Evolutionary conservation across 2,113 vertebrate genomes (phyloP).

Genomic region (Eonycteris spelaea): DNA sequence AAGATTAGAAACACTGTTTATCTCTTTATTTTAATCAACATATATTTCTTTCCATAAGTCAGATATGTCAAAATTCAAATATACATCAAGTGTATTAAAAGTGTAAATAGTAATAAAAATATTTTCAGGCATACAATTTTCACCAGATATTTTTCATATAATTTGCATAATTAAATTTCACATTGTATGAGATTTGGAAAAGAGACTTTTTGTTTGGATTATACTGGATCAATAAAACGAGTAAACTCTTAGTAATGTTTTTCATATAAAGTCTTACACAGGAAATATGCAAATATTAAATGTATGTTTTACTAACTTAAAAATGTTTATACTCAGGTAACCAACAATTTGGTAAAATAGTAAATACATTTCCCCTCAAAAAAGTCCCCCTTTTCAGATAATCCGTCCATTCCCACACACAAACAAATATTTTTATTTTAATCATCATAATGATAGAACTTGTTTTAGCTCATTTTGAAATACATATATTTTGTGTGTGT

Average conservation of each 20-base stretch:
- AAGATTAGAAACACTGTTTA: background rate
- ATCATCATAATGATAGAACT: background rate
- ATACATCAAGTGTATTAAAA: background rate
- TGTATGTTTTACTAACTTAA: background rate
- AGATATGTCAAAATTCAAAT: background rate
- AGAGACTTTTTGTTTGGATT: no score
- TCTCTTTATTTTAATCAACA: background rate
- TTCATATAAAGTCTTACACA: background rate
- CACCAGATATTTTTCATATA: background rate
- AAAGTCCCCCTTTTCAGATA: background rate
- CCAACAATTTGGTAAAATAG: background rate
- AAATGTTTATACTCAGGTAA: background rate
- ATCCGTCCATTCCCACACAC: background rate
- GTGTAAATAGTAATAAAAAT: background rate
- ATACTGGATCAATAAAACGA: no score
- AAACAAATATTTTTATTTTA: background rate
- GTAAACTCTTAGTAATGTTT: no score
- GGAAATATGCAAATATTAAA: background rate
- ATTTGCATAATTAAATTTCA: background rate
- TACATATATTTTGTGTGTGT: no score
- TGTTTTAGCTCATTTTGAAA: no score
- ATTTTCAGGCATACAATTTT: background rate
- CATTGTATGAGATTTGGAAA: no score
- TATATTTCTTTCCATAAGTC: background rate
- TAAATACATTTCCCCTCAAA: background rate